A percentile compares a stretch with the other conserved stretches of the same genome.
Evolutionary conservation across 2,888 invertebrate species (phyloP).

Genomic region (Lapara coniferarum): DNA sequence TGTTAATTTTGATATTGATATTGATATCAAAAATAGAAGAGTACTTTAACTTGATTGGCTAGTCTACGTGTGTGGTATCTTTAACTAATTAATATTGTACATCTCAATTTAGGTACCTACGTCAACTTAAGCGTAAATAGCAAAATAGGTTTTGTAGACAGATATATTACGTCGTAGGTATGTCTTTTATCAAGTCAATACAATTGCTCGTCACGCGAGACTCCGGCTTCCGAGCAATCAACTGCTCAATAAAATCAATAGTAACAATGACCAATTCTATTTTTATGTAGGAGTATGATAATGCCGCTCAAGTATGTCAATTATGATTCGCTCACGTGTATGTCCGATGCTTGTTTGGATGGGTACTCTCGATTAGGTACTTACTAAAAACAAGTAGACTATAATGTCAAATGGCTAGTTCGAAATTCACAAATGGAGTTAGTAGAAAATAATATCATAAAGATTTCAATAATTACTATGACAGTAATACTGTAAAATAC

Average conservation of each 20-base stretch:
- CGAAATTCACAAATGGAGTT: background rate
- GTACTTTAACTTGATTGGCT: no score
- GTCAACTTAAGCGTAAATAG: no score
- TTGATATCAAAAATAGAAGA: no score
- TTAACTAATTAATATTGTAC: no score
- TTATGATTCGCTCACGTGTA: slow-evolving; percentile 7
- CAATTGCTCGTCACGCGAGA: slow-evolving; percentile 30
- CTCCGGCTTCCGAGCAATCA: slow-evolving; percentile 30
- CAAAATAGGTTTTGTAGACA: no score
- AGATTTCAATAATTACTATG: no score
- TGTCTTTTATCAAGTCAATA: slow-evolving; percentile 14
- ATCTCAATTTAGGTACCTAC: no score
- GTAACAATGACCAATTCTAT: slow-evolving; percentile 36
- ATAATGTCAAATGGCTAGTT: background rate
- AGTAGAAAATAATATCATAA: no score
- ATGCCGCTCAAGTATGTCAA: slow-evolving; percentile 23
- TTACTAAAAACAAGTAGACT: background rate
- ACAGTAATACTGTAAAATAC: no score
- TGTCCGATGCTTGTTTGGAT: background rate
- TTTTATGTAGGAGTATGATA: slow-evolving; percentile 32
- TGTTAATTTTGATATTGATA: no score
- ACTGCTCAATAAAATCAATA: slow-evolving; percentile 41
- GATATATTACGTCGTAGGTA: background rate
- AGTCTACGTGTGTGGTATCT: no score
- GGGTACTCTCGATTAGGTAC: background rate